Base-by-base conservation (phyloP, 2,888 invertebrate genomes). In the Ischnus inquisitorius region DNA sequence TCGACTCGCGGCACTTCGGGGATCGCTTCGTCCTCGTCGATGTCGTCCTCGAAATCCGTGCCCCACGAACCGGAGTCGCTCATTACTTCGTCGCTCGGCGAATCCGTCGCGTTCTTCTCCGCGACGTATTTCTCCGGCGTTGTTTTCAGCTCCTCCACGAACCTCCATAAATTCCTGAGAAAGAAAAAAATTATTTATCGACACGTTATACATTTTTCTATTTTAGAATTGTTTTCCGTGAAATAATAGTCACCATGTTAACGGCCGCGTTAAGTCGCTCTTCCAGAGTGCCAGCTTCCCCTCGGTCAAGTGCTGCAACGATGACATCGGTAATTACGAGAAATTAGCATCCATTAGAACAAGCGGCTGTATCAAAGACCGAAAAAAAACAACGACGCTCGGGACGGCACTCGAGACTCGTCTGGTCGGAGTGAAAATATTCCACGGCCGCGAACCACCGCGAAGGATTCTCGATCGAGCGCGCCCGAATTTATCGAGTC, bases 221-320 rank as follows among this genome's bases (percentile, higher is more conserved):
- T 57, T 1, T 25, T 2, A n/a, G 10, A 39, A 6, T 34, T 34
- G 1, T 6, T 34, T 34, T 34, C 1, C 34, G 34, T 34, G 57
- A 51, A 62, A 64, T 54, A 71, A 67, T 81, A 85, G 89, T 91
- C 90, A 94, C 93, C 93, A 89, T 91, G 90, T 92, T 84, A 90
- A 86, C 64, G 90, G 85, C 80, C 89, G 89, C 71, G 90, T 90
- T 68, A 94, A 90, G 85, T 94, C 93, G 79, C 90, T 90, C 89
- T 93, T 93, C 93, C 93, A 93, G 60, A 93, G 89, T 71, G 91
- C 90, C 82, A 94, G 88, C 87, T 93, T 93, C 85, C 92, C 93
- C 90, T 93, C 93, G 22, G 93, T 93, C 88, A 94, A 92, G 89
- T 92, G 91, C 93, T 93, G 90, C 79, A 92, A 87, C 51, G 43